Conservation (phyloP, 1,140 invertebrate genomes). For the Leptoteleia sp. region DNA sequence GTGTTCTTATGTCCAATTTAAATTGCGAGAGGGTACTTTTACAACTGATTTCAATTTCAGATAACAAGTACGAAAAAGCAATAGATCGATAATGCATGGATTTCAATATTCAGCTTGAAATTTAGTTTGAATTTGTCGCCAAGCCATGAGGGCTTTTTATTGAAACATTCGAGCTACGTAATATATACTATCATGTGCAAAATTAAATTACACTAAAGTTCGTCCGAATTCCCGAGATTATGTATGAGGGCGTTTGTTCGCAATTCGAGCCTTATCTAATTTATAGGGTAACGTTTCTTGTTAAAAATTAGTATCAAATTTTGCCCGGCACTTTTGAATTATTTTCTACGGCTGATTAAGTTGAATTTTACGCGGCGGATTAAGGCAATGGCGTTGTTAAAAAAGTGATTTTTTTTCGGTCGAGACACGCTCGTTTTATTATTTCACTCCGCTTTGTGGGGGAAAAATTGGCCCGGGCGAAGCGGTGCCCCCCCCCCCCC, state of each 20-base stretch:
- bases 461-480: too few species aligned
- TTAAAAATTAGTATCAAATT: too few species aligned
- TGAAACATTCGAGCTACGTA: constrained; percentile 45
- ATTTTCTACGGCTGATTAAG: too few species aligned
- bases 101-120: constrained; percentile 40
- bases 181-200: constrained; percentile 43
- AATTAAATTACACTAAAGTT: constrained; percentile 40
- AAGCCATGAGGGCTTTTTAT: constrained; percentile 41
- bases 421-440: too few species aligned
- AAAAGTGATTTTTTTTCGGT: too few species aligned
- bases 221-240: constrained; percentile 21
- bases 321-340: too few species aligned
- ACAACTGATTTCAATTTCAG: constrained; percentile 51
- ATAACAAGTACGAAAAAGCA: constrained; percentile 41
- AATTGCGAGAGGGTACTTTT: constrained; percentile 26
- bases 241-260: constrained; percentile 26
- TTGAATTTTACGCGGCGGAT: too few species aligned
- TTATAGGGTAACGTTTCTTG: too few species aligned
- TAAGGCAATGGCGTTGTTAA: too few species aligned
- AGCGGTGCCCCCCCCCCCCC: too few species aligned
- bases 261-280: constrained; percentile 25
- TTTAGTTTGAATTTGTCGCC: constrained; percentile 41
- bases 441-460: too few species aligned
- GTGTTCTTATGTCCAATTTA: constrained; percentile 42
- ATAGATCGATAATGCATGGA: constrained; percentile 35